Conservation (phyloP, 2,113 vertebrate species). For the Pristiophorus japonicus region DNA sequence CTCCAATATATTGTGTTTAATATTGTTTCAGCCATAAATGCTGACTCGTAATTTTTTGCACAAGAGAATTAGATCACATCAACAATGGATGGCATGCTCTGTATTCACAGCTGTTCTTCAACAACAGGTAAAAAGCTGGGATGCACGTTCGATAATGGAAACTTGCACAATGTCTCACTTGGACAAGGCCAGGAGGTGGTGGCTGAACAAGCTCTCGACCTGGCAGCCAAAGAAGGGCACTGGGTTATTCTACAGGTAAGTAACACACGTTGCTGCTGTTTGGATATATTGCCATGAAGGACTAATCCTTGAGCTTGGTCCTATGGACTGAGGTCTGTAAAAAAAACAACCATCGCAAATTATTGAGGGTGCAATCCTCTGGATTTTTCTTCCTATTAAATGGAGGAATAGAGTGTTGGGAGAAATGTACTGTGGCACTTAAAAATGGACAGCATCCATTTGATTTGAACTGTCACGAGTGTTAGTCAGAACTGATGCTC, state of each 20-base stretch:
- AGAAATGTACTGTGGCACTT: not conserved
- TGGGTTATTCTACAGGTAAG: slow-evolving; percentile 91
- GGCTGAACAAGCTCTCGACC: slow-evolving; percentile 73
- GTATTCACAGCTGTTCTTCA: not conserved
- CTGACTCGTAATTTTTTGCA: not conserved
- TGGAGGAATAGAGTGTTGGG: not conserved
- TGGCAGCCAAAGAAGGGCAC: slow-evolving; percentile 78
- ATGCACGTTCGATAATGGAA: slow-evolving; percentile 78
- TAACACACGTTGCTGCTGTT: not conserved
- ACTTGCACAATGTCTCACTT: slow-evolving; percentile 88
- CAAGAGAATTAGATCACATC: not conserved
- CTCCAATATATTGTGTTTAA: not conserved
- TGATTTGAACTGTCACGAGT: not conserved
- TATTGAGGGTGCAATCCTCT: not conserved
- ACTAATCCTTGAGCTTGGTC: not conserved
- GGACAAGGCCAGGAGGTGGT: slow-evolving; percentile 89
- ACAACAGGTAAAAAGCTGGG: slow-evolving; percentile 79
- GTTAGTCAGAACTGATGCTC: not conserved
- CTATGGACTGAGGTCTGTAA: not conserved
- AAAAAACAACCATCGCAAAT: not conserved
- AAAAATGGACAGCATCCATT: not conserved
- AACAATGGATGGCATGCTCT: not conserved
- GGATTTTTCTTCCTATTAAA: not conserved
- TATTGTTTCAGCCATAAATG: not conserved
- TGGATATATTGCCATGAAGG: not conserved